Evolutionary conservation across 1,140 invertebrate species (phyloP).

Genomic region (Phenacoccus solenopsis): DNA sequence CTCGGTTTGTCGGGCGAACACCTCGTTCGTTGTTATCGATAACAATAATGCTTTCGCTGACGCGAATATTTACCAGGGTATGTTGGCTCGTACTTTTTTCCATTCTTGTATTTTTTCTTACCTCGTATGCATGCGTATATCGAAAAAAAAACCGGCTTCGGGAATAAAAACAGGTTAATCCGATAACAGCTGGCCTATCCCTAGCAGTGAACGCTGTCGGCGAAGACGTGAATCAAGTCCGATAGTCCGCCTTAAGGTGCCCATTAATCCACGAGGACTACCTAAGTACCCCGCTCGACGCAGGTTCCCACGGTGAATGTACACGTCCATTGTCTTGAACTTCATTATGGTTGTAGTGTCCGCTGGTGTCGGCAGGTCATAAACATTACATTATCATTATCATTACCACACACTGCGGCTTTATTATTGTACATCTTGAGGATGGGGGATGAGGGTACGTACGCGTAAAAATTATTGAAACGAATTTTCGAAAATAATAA

Average conservation of each 20-base stretch:
- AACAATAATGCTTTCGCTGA: background rate
- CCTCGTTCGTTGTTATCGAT: background rate
- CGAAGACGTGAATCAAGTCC: slow-evolving; percentile 11
- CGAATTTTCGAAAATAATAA: background rate
- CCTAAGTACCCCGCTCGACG: background rate
- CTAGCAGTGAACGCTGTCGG: background rate
- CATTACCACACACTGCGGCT: slow-evolving; percentile 8
- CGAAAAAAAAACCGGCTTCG: background rate
- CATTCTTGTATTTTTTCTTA: background rate
- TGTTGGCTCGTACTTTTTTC: background rate
- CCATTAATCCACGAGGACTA: slow-evolving; percentile 7
- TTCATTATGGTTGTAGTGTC: slow-evolving; percentile 12
- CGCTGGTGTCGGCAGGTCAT: slow-evolving; percentile 13
- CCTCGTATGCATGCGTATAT: background rate
- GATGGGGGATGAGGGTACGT: background rate
- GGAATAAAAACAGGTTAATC: slow-evolving; percentile 5
- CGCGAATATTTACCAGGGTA: background rate
- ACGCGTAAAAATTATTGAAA: background rate
- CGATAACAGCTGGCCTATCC: slow-evolving; percentile 11
- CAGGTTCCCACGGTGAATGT: slow-evolving; percentile 2
- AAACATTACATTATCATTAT: slow-evolving; percentile 15
- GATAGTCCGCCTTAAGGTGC: slow-evolving; percentile 11
- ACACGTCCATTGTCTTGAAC: slow-evolving; percentile 9
- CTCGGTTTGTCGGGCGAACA: background rate
- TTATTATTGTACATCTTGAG: background rate